Base-by-base conservation (phyloP, 2,113 vertebrate species). In the Aramus guarauna region DNA sequence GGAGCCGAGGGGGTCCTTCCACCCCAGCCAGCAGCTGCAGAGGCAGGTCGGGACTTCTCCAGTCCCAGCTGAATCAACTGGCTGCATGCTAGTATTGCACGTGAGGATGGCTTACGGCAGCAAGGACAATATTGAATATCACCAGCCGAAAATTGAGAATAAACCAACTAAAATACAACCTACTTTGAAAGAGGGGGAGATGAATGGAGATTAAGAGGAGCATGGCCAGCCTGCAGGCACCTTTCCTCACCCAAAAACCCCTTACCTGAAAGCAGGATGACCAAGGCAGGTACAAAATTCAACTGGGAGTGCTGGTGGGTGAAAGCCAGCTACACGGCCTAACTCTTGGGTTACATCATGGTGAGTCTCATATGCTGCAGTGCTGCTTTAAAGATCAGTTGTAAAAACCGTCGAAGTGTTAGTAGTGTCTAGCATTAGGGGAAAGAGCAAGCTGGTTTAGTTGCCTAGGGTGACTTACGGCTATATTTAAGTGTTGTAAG, bases 21-120 rank as follows among this genome's bases (percentile, higher is more conserved):
- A 47, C 5, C 48, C 37, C 14, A 36, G 47, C 13, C 6, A 0
- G 29, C 0, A 0, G 36, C n/a, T 27, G 17, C 14, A 37, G 39
- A 24, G 48, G 15, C 48, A 69, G 50, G 21, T 13, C 3, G 2
- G 64, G 73, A 63, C 68, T 77, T 17, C 39, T 83, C 47, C 67
- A 63, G 11, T 8, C 62, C 27, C 73, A 29, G 34, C 19, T 12
- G 8, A 67, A 67, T 6, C 64, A 83, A 14, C 41, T 1, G 88
- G 9, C 30, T 69, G 45, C 15, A 7, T 4, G 9, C 18, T 68
- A 16, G 16, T 3, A 14, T 27, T 5, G 17, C 7, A 6, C 3
- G 26, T 3, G 26, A 39, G 47, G 29, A 7, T 8, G 37, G 32
- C 47, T 92, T 15, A 78, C 11, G 41, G 53, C 63, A 15, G 21